Base-by-base conservation (phyloP, 2,797 vertebrate genomes). In the Anniella stebbinsi region DNA sequence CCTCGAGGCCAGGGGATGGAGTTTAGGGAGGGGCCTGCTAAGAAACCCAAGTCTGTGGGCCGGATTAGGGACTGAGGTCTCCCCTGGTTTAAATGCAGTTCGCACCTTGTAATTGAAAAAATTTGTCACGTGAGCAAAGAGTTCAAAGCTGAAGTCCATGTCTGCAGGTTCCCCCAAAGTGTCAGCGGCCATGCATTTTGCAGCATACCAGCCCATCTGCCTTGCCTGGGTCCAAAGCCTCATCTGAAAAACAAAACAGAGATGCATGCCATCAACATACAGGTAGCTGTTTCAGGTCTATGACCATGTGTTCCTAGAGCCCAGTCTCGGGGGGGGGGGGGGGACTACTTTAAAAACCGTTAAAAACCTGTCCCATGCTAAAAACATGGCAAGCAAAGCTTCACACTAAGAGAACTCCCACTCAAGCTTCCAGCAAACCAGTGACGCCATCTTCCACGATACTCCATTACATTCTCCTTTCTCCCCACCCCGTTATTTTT, bases 31-130 rank as follows among this genome's bases (percentile, higher is more conserved):
- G 60, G 60, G 17, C 60, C 60, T 25, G 23, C 60, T 2, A 23
- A 63, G 60, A 18, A 63, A 18, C 60, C 3, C 54, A 63, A 63
- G 60, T 6, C 60, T 6, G 54, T 57, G 60, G 60, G 60, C 23
- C 18, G 4, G 45, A 45, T 45, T 45, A 45, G 45, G 45, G 45
- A 45, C 45, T 3, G 60, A 17, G 18, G 18, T 25, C 60, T 25
- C 60, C 60, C 60, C 60, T 63, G 60, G 60, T 63, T 23, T 33
- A 48, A 76, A 30, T 84, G 6, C 0, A 13, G 72, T 78, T 78
- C n/a, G 89, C 92, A 99, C 99, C 98, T 99, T 99, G 95, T 98
- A 99, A 97, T 98, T 99, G 95, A 99, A 99, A 97, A 99, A 99
- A 88, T 98, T 99, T 15, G 99, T 99, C 6, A 99, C 97, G 12